A percentile compares a stretch with the other conserved stretches of the same genome.
These are phyloP conservation scores for Harpagifer antarcticus DNA, from an alignment of 2,797 vertebrate genomes.

Conservation along the genomic window DNA sequence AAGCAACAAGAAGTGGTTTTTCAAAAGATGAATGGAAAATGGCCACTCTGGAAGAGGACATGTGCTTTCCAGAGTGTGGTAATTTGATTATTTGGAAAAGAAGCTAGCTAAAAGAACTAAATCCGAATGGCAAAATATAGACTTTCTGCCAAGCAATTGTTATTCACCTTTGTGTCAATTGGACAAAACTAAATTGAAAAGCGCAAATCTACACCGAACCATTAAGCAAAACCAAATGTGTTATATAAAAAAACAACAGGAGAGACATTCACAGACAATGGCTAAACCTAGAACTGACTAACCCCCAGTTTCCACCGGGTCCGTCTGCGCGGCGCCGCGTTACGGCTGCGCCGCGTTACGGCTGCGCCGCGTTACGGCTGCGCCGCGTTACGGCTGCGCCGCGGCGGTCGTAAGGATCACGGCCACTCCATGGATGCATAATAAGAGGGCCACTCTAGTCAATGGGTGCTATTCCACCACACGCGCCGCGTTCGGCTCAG, in stretches of 20 bases:
- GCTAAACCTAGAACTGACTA: constrained; percentile 6
- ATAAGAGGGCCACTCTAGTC: too few species aligned
- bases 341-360: too few species aligned
- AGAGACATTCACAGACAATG: not conserved
- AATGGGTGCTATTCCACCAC: too few species aligned
- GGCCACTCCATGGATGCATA: too few species aligned
- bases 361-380: too few species aligned
- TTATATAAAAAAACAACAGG: not conserved
- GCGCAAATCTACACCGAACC: not conserved
- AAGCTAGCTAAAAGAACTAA: not conserved
- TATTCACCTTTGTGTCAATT: not conserved
- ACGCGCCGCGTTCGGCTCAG: too few species aligned
- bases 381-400: too few species aligned
- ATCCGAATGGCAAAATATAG: not conserved
- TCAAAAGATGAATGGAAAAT: constrained; percentile 13
- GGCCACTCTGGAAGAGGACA: constrained; percentile 17
- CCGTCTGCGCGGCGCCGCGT: too few species aligned
- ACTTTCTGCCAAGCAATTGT: not conserved
- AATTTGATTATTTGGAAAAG: constrained; percentile 12
- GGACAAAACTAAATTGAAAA: not conserved
- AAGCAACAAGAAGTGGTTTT: not conserved
- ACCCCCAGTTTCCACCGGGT: too few species aligned
- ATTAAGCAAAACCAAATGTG: not conserved
- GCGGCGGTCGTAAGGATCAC: too few species aligned
- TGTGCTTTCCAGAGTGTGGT: constrained; percentile 7